Evolutionary conservation across 2,113 vertebrate species (phyloP).

Genomic region (Lamprotornis superbus): DNA sequence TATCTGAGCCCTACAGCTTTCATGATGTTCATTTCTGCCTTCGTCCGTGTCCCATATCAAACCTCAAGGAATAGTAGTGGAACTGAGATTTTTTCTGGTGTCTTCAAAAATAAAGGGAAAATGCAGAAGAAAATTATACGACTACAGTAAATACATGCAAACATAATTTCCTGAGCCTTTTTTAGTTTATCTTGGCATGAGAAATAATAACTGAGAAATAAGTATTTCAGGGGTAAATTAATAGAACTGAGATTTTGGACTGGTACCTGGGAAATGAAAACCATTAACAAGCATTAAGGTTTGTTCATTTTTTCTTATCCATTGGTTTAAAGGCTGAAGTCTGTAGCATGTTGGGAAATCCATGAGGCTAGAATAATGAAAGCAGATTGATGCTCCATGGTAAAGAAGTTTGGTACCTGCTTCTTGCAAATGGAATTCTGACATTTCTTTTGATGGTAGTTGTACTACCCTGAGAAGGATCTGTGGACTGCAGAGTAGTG

Average conservation of each 20-base stretch:
- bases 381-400: not conserved
- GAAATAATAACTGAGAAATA: constrained; percentile 3
- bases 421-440: constrained; percentile 21
- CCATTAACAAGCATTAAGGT: not conserved
- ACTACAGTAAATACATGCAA: not conserved
- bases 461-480: not conserved
- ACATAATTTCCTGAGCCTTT: not conserved
- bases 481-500: constrained; percentile 20
- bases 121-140: not conserved
- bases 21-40: not conserved
- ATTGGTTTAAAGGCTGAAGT: not conserved
- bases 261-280: constrained; percentile 12
- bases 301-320: not conserved
- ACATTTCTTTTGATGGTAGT: constrained; percentile 5
- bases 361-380: constrained; percentile 5
- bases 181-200: not conserved
- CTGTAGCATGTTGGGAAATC: not conserved
- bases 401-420: not conserved
- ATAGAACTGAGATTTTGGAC: not conserved
- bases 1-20: not conserved
- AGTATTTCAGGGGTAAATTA: not conserved
- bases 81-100: not conserved
- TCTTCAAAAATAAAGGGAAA: not conserved
- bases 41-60: not conserved
- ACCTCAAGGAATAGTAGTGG: not conserved